Base-by-base conservation (phyloP, 2,113 vertebrate species). In the Malurus alboscapulatus region DNA sequence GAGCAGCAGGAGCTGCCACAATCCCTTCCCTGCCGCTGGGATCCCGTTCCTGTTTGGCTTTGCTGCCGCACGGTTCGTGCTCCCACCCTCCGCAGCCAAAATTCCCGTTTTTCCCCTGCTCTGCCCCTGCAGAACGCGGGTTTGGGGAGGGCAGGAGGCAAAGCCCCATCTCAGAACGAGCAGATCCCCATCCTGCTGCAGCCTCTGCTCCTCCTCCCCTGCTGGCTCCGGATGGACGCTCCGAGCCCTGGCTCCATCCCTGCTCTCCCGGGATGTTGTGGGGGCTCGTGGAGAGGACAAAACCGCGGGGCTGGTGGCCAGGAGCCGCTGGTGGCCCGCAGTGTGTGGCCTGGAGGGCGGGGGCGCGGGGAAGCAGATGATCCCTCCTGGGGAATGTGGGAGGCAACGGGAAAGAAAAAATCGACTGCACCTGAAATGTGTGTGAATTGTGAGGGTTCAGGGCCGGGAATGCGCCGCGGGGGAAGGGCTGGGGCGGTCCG, bases 21-120 rank as follows among this genome's bases (percentile, higher is more conserved):
- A 75, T 18, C n/a, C 17, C 22, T 59, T 82, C 88, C 87, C 77
- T 88, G 93, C 77, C 81, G 32, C 5, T 29, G 7, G 69, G 22
- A 79, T 97, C 86, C 82, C 75, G 90, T 88, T 92, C 95, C 92
- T 87, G 84, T 86, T 93, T 84, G 91, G 26, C 75, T 95, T 81
- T 57, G 88, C 95, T 94, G 91, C 96, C 92, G 78, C 93, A 17
- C 94, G 78, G 48, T 42, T 57, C 40, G 42, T 20, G 61, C 85
- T 94, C 91, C 71, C 88, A 12, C 58, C 91, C 85, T 50, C 54
- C 1, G 0, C 7, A 36, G 86, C 84, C 80, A 16, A 29, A 83
- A 79, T 65, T n/a, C 75, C 57, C 1, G 0, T 42, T 83, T 32
- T 22, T 2, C 36, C 34, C 80, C 78, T 21, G 10, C 1, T 53